Base-by-base conservation (phyloP, 2,888 invertebrate species). In the Tipula helvola region DNA sequence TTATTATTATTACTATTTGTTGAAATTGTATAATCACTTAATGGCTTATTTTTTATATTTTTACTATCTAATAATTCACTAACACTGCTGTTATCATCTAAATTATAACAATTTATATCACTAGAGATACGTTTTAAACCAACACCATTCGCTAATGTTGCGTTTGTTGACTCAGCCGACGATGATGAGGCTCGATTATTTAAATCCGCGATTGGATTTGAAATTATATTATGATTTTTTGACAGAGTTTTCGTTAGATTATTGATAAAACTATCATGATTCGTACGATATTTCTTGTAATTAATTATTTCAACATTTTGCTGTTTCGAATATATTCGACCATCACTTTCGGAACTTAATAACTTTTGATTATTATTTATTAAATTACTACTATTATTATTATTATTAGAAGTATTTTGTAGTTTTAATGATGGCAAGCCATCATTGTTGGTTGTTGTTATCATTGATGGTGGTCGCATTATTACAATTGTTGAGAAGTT, bases 291-390 rank as follows among this genome's bases (percentile, higher is more conserved):
- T 84, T 84, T 84, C 5, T 84, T 84, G 10, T 84, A 39, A 84
- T 84, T 39, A 10, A 84, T 84, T 39, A 84, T 84, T 84, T 84
- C 84, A 85, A 28, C 85, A 85, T 85, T 85, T 44, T 85, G 39
- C 10, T n/a, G 18, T 18, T 85, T 85, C 8, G 18, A 44, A 85
- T 42, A 85, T 16, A 85, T 85, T 42, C 42, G 85, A 18, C 85
- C 85, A 85, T 85, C 85, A 85, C 85, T 85, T 44, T 85, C 85
- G 16, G 85, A 85, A 85, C 42, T 85, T 42, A 85, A 42, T 85
- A 85, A 2, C 41, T 36, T 84, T 16, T 84, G 39, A 84, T 84
- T 84, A 39, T 39, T 84, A 7, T 12, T 36, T 16, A 39, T 39
- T n/a, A 1, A 28, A 71, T 10, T 71, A 71, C 13, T 71, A 84